Base-by-base conservation (phyloP, 2,797 vertebrate genomes). In the Mareca strepera region DNA sequence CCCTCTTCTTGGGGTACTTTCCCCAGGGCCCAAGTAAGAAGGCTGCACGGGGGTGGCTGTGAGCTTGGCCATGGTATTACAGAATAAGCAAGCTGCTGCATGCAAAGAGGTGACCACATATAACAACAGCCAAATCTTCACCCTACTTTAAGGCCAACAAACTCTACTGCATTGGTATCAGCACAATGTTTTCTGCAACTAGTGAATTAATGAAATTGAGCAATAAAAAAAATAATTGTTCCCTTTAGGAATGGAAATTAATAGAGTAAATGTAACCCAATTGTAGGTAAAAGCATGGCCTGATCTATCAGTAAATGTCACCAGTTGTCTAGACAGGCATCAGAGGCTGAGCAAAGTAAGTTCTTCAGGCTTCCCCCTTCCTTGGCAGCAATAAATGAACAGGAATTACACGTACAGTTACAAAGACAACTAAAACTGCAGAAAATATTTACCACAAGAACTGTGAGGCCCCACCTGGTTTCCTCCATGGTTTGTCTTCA, bases 401-500 rank as follows among this genome's bases (percentile, higher is more conserved):
- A 93, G 69, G 88, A 96, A 88, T 64, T 20, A 70, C 74, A 67
- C 0, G 31, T 55, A 66, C 59, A 88, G 88, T 90, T 44, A 56
- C 50, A 70, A 13, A 86, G 31, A 79, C 43, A 88, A 76, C 52
- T n/a, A 66, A 84, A 95, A 85, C 46, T 53, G 50, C 63, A 60
- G 70, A 78, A 88, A 92, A 88, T 95, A 96, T 96, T 96, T 96
- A 96, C 94, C 94, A 96, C 94, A 92, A 91, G 81, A 75, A 95
- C 70, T 95, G 92, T 90, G 90, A 96, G 90, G 91, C 88, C 96
- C 85, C 90, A 98, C 98, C 98, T 97, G 98, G 98, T 95, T 98
- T 98, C 88, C 98, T 97, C 98, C 98, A 98, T 0, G 98, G 98
- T 86, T 98, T 98, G 96, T 98, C 98, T 95, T 98, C 98, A 95